Conservation (phyloP, 1,140 invertebrate species). For the Dolichoris vasculosae region DNA sequence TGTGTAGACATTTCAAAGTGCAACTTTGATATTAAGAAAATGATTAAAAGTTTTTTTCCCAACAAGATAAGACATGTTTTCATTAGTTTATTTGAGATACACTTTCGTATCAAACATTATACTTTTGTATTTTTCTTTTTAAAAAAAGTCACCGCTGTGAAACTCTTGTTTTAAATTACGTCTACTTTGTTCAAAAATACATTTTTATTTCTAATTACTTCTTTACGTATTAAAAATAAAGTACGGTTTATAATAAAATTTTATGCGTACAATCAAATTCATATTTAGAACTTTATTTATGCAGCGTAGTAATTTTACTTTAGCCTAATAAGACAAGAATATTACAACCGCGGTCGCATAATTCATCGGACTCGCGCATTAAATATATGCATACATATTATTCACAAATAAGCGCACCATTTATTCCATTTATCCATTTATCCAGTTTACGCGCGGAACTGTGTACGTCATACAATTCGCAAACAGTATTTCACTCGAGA, state of each 20-base stretch:
- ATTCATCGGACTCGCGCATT: background rate
- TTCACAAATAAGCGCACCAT: background rate
- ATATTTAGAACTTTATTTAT: too few relatives aligned
- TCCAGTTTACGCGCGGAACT: background rate
- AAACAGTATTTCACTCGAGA: background rate
- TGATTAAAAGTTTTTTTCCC: too few relatives aligned
- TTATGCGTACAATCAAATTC: too few relatives aligned
- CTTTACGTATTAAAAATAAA: too few relatives aligned
- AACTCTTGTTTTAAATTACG: background rate
- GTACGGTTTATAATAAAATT: too few relatives aligned
- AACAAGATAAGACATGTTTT: too few relatives aligned
- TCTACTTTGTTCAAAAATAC: too few relatives aligned
- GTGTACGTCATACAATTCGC: background rate
- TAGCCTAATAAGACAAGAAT: background rate
- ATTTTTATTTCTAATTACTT: too few relatives aligned
- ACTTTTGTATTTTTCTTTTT: background rate
- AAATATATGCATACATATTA: background rate
- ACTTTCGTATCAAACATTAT: background rate
- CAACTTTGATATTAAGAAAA: too few relatives aligned
- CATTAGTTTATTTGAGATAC: background rate
- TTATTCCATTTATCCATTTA: background rate
- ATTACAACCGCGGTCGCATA: background rate
- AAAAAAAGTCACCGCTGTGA: background rate
- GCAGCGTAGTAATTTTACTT: background rate
- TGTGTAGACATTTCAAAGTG: too few relatives aligned